These are phyloP conservation scores for Hirundo rustica DNA, from an alignment of 2,797 vertebrate species.

Conservation along the genomic window DNA sequence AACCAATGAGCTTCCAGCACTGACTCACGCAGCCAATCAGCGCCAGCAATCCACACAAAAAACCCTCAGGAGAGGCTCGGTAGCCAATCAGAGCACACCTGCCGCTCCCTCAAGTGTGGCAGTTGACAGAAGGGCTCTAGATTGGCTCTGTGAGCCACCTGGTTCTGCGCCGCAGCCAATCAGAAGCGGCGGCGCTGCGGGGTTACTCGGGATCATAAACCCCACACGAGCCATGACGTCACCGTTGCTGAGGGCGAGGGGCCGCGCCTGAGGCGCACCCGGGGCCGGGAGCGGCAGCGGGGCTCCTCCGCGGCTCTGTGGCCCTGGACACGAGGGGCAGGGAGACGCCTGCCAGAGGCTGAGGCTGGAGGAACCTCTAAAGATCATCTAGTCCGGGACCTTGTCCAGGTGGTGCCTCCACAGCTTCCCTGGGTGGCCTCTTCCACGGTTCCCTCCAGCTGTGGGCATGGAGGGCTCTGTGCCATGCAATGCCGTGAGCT, in stretches of 20 bases:
- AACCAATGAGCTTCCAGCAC: not conserved
- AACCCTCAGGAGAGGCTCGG: not conserved
- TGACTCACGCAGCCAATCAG: not conserved
- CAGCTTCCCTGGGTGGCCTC: no score
- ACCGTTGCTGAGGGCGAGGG: accelerated
- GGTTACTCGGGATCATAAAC: not conserved
- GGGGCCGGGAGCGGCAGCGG: not conserved
- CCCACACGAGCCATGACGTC: not conserved
- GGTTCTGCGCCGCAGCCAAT: not conserved
- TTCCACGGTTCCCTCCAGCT: not conserved
- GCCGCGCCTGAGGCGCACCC: not conserved
- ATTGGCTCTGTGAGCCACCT: not conserved
- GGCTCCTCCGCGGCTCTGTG: accelerated
- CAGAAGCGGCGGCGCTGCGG: not conserved
- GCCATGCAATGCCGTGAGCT: accelerated
- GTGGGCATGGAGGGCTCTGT: not conserved
- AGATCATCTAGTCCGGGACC: accelerated
- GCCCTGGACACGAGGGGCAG: accelerated
- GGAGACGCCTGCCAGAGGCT: no score
- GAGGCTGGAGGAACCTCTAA: not conserved
- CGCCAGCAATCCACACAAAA: accelerated
- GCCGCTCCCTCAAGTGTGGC: accelerated
- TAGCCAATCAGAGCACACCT: not conserved
- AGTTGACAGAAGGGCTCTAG: accelerated
- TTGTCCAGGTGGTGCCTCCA: not conserved